Evolutionary conservation across 2,113 vertebrate genomes (phyloP), one percentile per base, ranked within the genome.

Genomic region (Apistogramma diplotaenia): DNA sequence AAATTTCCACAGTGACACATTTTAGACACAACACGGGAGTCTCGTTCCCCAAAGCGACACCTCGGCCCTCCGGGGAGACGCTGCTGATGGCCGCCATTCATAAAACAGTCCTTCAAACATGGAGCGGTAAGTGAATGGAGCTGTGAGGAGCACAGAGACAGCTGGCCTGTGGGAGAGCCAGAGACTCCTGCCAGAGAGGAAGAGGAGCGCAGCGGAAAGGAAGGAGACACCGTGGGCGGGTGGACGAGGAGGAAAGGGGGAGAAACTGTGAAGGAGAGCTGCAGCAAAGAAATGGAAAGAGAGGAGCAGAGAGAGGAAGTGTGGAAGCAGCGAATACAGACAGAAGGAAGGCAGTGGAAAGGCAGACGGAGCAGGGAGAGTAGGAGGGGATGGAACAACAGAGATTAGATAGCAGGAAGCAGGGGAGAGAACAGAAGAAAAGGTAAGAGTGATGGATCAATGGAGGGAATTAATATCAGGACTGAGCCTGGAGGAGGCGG

Each of bases 131-230:
- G 43, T 84, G 81, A 86, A 89, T 85, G 85, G 79, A 77, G 79
- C 74, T 81, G 79, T 23, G 59, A 80, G 81, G 51, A 83, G 70
- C 55, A 60, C 55, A 37, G 89, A 82, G 74, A 88, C 87, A 89
- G 91, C 84, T 90, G 89, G 85, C 72, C 62, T 78, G 79, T 74
- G 78, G 89, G 82, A 88, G 60, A 90, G 79, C 74, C 84, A 83
- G 49, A 65, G 67, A 83, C 72, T 79, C 27, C 88, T 85, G 87
- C 83, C 90, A 91, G 57, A 21, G 40, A 29, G 35, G 21, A 25
- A 13, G 56, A 61, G 43, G 78, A 18, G 37, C 31, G 9, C 37
- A 23, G 49, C 29, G 33, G 21, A 37, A 10, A 61, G 43, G 75
- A n/a, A 9, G 21, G 2, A 29, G 46, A 40, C 12, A n/a, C 27